phyloP scores from a whole-genome alignment of 2,797 vertebrate species.

The Oryzias dopingdopingensis region DNA sequence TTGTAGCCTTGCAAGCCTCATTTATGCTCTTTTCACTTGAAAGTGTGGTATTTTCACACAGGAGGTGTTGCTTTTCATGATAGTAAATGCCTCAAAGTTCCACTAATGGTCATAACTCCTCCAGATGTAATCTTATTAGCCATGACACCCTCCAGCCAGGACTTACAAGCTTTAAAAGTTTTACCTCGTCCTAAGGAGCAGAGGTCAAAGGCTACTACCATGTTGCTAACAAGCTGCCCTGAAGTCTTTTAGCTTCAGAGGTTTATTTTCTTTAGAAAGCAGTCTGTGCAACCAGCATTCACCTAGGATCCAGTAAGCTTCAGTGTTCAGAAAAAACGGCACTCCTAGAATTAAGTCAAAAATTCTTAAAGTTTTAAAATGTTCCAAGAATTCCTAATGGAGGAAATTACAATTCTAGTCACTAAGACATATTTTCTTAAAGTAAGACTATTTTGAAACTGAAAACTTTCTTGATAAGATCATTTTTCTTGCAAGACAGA shows the following conservation, averaged over 20 bases:
- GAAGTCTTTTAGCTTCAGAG: constrained; percentile 62
- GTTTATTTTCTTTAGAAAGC: constrained; percentile 28
- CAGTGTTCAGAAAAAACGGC: background rate
- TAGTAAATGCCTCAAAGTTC: constrained; percentile 60
- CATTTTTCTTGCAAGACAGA: too few relatives aligned
- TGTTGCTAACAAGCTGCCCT: constrained; percentile 63
- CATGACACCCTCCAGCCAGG: constrained; percentile 56
- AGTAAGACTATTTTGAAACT: too few relatives aligned
- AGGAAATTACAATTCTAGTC: too few relatives aligned
- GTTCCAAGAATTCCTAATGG: too few relatives aligned
- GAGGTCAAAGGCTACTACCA: constrained; percentile 67
- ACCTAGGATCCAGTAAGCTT: constrained; percentile 68
- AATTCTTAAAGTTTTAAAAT: too few relatives aligned
- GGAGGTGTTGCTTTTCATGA: constrained; percentile 64
- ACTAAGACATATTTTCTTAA: too few relatives aligned
- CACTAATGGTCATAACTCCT: constrained; percentile 72
- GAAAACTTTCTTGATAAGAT: too few relatives aligned
- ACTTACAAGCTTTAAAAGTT: constrained; percentile 58
- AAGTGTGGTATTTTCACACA: constrained; percentile 65
- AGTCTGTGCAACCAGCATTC: constrained; percentile 44
- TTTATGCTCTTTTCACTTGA: constrained; percentile 54
- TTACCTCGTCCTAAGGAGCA: constrained; percentile 69
- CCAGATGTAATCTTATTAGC: constrained; percentile 78
- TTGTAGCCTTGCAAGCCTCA: constrained; percentile 20
- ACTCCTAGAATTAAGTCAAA: too few relatives aligned